Evolutionary conservation across 2,888 invertebrate genomes (phyloP).

Genomic region (Acanthosoma haemorrhoidale): DNA sequence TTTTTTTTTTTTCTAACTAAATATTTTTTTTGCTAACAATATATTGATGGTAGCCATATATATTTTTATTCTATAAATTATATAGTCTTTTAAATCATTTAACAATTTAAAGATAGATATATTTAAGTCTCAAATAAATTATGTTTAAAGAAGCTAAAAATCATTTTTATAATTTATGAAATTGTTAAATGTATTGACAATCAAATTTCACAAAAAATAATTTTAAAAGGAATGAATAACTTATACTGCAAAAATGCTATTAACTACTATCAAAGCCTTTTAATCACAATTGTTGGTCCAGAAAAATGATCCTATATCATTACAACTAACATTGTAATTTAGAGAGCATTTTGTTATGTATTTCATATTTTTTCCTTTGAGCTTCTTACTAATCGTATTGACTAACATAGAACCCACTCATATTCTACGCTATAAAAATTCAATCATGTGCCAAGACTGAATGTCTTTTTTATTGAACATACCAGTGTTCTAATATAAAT

Average conservation of each 20-base stretch:
- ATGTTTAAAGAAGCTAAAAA: neutral
- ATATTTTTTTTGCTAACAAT: neutral
- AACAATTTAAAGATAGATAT: conserved; percentile 5
- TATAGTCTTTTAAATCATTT: conserved; percentile 5
- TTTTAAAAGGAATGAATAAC: neutral
- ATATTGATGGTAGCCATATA: conserved; percentile 1
- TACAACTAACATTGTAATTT: neutral
- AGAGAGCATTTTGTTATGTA: conserved; percentile 8
- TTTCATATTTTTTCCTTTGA: neutral
- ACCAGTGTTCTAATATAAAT: conserved; percentile 1
- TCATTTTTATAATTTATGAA: neutral
- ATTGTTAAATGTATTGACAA: neutral
- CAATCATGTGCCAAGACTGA: neutral
- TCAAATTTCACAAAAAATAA: neutral
- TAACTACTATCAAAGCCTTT: neutral
- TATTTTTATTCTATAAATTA: conserved; percentile 7
- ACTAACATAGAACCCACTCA: conserved; percentile 14
- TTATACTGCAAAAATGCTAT: neutral
- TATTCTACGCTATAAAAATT: conserved; percentile 8
- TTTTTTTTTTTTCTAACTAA: neutral
- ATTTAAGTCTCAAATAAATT: neutral
- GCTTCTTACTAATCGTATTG: conserved; percentile 2
- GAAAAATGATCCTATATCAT: neutral
- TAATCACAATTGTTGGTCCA: neutral
- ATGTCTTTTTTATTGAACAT: conserved; percentile 7